Conservation (phyloP, 2,797 vertebrate species). For the Ptychobarbus kaznakovi region DNA sequence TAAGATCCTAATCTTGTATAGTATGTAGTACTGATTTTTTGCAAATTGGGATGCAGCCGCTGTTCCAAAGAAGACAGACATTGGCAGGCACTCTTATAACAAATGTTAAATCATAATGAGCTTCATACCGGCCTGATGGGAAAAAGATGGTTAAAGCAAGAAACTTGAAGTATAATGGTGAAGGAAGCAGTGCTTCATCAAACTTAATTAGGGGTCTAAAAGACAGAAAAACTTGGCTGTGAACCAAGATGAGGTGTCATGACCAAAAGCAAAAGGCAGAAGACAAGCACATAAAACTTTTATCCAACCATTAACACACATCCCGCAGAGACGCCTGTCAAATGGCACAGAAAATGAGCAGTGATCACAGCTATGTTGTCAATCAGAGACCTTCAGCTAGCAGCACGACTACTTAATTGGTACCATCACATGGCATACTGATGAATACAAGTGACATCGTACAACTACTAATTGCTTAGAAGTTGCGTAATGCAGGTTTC, state of each 20-base stretch:
- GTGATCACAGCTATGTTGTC: conserved; percentile 21
- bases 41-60: conserved; percentile 29
- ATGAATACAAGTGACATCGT: conserved; percentile 3
- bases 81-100: conserved; percentile 47
- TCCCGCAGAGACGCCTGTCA: conserved; percentile 36
- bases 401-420: conserved; percentile 7
- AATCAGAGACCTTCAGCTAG: conserved; percentile 3
- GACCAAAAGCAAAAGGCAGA: conserved; percentile 36
- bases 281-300: conserved; percentile 47
- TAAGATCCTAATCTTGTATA: conserved; percentile 11
- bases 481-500: background rate
- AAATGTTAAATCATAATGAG: conserved; percentile 51
- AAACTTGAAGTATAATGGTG: conserved; percentile 39
- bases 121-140: conserved; percentile 34
- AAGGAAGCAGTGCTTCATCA: conserved; percentile 4
- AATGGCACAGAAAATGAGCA: conserved; percentile 26
- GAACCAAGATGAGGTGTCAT: conserved; percentile 34
- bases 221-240: conserved; percentile 42
- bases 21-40: background rate
- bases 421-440: background rate
- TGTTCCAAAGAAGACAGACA: conserved; percentile 49
- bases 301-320: conserved; percentile 7
- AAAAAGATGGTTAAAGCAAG: conserved; percentile 3
- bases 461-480: conserved; percentile 19
- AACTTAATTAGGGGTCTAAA: conserved; percentile 53